Evolutionary conservation across 2,113 vertebrate genomes (phyloP).

Genomic region (Equus przewalskii): DNA sequence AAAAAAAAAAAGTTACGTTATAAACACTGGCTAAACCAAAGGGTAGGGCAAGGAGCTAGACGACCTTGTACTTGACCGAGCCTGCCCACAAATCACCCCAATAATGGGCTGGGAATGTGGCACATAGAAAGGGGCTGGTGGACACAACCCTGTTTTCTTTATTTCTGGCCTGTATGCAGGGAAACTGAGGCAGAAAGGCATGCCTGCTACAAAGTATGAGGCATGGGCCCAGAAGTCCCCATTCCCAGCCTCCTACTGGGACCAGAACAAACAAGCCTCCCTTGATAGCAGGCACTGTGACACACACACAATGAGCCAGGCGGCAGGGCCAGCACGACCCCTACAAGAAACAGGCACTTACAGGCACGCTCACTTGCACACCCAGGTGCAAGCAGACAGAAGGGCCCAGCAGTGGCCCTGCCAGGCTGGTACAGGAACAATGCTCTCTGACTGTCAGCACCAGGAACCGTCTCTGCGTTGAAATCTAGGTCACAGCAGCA

Average conservation of each 20-base stretch:
- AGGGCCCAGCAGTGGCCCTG: conserved; percentile 72
- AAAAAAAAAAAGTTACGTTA: background rate
- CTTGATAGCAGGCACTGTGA: conserved; percentile 60
- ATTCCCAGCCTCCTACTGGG: conserved; percentile 45
- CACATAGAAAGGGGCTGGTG: background rate
- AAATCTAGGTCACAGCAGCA: conserved; percentile 83
- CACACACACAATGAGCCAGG: conserved; percentile 69
- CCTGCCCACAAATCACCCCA: background rate
- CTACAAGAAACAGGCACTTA: background rate
- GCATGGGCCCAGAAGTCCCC: background rate
- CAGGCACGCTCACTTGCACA: background rate
- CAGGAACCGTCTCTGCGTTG: conserved; percentile 70
- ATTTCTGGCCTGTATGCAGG: background rate
- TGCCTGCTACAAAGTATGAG: background rate
- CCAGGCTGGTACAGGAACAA: conserved; percentile 73
- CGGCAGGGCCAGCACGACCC: conserved; percentile 46
- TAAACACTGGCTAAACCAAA: background rate
- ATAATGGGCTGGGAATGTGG: background rate
- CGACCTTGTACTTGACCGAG: background rate
- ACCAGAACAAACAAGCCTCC: conserved; percentile 65
- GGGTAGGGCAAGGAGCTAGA: background rate
- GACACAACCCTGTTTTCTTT: background rate
- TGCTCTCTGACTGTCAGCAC: conserved; percentile 80
- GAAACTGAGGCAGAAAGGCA: conserved; percentile 43
- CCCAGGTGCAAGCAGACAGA: conserved; percentile 76